Evolutionary conservation across 2,797 vertebrate genomes (phyloP).

Genomic region (Artibeus jamaicensis): DNA sequence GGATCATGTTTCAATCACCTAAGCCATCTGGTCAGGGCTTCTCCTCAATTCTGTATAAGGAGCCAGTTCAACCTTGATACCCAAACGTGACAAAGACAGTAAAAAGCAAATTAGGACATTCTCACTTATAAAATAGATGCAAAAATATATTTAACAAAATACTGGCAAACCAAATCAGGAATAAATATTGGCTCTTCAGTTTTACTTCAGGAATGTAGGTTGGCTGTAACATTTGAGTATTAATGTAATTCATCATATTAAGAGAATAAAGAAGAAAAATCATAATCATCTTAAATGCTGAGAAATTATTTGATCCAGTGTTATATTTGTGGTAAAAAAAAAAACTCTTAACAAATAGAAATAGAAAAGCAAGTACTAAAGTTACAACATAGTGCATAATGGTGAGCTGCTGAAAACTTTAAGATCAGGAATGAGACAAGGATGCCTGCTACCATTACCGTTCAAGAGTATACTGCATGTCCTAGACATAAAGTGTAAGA

Average conservation of each 20-base stretch:
- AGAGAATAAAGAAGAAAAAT: background rate
- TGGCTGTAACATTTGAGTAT: background rate
- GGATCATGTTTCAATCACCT: background rate
- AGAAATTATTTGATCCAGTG: background rate
- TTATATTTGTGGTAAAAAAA: background rate
- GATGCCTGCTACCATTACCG: background rate
- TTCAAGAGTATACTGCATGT: background rate
- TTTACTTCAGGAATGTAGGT: background rate
- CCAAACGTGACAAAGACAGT: background rate
- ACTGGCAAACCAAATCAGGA: background rate
- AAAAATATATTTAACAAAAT: background rate
- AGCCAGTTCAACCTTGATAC: background rate
- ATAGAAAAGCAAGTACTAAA: background rate
- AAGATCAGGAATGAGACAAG: background rate
- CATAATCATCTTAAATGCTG: background rate
- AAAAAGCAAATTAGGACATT: background rate
- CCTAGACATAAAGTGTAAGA: background rate
- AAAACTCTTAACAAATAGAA: background rate
- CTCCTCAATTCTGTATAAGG: background rate
- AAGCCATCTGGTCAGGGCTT: background rate
- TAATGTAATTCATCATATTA: background rate
- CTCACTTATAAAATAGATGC: background rate
- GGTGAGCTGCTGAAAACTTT: background rate
- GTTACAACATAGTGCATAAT: background rate
- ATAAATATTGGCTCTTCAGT: background rate